Base-by-base conservation (phyloP, 2,888 invertebrate species). In the Venustoraphidia nigricollis region DNA sequence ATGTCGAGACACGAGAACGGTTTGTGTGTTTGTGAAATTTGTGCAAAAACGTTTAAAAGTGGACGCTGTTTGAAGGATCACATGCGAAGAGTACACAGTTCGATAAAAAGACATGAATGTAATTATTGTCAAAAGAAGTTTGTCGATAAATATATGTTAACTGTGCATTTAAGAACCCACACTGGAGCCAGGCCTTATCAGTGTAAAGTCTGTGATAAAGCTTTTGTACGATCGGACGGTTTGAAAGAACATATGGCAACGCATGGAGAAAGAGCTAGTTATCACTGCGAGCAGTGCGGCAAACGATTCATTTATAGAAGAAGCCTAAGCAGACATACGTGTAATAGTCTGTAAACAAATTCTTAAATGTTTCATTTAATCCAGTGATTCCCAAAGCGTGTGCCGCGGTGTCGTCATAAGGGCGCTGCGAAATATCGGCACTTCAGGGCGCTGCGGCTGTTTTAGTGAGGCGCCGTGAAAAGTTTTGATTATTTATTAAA, bases 21-120 rank as follows among this genome's bases (percentile, higher is more conserved):
- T 36, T 42, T 55, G 8, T 57, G 58, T 40, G 55, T 59, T n/a
- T 62, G 62, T 48, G 59, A 61, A 51, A 50, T 60, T 34, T 62
- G 62, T 49, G 58, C 60, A 3, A 62, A 62, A 52, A 55, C 55
- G 1, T 62, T 60, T 47, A 62, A 62, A 53, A 62, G 60, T 49
- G 56, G 47, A 27, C 53, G 59, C 10, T 59, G 61, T 48, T 52
- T 62, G 14, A 56, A 57, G n/a, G 60, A 61, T 49, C 62, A 62
- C 45, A 42, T 58, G 40, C 54, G 60, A 8, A 51, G 60, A 41
- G 60, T 58, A 1, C 62, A 62, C 45, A 57, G 56, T 36, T 56
- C 57, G 46, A 53, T 54, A 9, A 61, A 61, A 48, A 60, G 58
- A 36, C 58, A 61, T 41, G 52, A 57, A 36, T 62, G 62, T 48